These are phyloP conservation scores for Benthosema pterotum DNA, from an alignment of 2,797 vertebrate genomes.

Conservation along the genomic window DNA sequence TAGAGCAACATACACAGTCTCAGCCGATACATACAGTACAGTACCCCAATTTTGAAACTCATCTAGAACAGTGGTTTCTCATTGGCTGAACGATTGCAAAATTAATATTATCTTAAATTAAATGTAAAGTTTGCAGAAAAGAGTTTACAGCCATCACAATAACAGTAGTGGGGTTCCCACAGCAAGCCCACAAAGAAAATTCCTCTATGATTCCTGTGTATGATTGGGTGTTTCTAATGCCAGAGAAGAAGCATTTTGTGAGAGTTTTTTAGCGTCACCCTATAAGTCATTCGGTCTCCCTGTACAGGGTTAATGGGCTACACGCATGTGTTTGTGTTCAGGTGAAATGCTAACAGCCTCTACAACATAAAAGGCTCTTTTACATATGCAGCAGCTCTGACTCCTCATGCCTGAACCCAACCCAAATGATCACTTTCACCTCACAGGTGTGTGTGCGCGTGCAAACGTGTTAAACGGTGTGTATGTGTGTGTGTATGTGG, in stretches of 20 bases:
- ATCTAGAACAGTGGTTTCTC: no score
- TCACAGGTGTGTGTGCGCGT: conserved; percentile 30
- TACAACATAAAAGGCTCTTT: conserved; percentile 41
- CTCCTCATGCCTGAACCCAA: conserved; percentile 39
- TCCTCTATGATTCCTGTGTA: no score
- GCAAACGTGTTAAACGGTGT: no score
- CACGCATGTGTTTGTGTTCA: conserved; percentile 37
- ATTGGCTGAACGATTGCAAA: no score
- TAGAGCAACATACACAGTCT: no score
- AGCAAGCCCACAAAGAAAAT: no score
- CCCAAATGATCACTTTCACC: conserved; percentile 76
- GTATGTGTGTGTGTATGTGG: conserved; percentile 26
- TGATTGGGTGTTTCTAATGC: background rate
- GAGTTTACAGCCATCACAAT: no score
- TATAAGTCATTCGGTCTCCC: conserved; percentile 9
- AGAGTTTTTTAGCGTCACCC: background rate
- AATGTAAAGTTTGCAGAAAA: no score
- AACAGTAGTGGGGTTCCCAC: no score
- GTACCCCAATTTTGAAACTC: no score
- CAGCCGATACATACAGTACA: no score
- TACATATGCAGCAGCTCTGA: conserved; percentile 63
- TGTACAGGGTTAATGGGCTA: conserved; percentile 56
- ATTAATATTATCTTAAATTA: no score
- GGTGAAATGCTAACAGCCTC: conserved; percentile 32
- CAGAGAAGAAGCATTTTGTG: background rate